Base-by-base conservation (phyloP, 2,888 invertebrate genomes). In the Octonoba sinensis region DNA sequence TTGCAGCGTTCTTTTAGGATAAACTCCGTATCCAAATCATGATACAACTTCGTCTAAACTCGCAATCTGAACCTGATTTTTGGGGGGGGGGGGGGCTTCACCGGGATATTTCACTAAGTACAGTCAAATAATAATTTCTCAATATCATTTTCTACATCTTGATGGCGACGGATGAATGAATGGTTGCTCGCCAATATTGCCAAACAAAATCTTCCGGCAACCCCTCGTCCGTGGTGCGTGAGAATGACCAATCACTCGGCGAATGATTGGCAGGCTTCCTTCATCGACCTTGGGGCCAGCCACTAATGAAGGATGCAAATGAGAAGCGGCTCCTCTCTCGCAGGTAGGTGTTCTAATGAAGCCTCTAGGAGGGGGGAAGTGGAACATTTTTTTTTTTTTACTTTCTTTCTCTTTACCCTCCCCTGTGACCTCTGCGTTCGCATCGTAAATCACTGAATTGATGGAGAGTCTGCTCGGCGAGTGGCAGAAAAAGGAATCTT, bases 311-410 rank as follows among this genome's bases (percentile, higher is more conserved):
- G 73, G 71, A 81, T 81, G 79, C 79, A 81, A 81, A 81, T 81
- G 51, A 81, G 73, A 69, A 60, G 62, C 36, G 36, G 36, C 36
- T 36, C 11, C 36, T 36, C 73, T 62, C 69, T 81, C 73, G 67
- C 73, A 73, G 79, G 79, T 81, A 81, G 79, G 79, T 81, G 79
- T 81, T 81, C 69, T 81, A 81, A 81, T 81, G 79, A 81, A 73
- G 72, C 57, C 73, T 69, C 67, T 62, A 51, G 47, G 56, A 51
- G 36, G 36, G 36, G 36, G 36, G 8, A 36, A 36, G 8, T 36
- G 36, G 54, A 36, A 46, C 59, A 36, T 62, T 49, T 60, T 24
- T 54, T 72, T 44, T 3, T 57, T 69, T 57, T n/a, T 20, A 24
- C 12, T 57, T 51, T 47, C 54, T 56, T 64, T 65, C 8, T 36